A percentile compares a stretch with the other conserved stretches of the same genome.
These are phyloP conservation scores for Apostichopus leukothele DNA, from an alignment of 53 echinoderm and acorn worm species.

Conservation along the genomic window DNA sequence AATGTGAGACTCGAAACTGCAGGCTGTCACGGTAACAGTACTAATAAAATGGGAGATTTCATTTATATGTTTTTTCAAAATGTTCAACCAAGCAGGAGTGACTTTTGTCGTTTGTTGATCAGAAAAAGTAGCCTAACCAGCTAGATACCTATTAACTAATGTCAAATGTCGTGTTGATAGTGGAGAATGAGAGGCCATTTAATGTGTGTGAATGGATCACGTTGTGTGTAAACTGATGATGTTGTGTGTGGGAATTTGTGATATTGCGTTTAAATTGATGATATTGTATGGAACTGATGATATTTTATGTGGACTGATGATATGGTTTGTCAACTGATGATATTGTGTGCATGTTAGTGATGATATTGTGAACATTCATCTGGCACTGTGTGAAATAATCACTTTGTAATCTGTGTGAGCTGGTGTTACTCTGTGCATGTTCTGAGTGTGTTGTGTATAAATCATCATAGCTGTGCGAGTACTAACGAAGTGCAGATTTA, in stretches of 20 bases:
- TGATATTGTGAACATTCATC: too few relatives aligned
- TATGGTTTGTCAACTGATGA: too few relatives aligned
- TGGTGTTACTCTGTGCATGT: background rate
- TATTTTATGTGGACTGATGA: too few relatives aligned
- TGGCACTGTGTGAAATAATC: too few relatives aligned
- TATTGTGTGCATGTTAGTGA: too few relatives aligned
- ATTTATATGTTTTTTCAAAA: background rate
- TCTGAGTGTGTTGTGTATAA: background rate
- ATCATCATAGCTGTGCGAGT: background rate
- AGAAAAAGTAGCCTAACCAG: slow-evolving; percentile 31
- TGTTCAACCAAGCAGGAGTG: background rate
- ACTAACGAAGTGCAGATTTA: background rate
- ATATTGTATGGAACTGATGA: too few relatives aligned
- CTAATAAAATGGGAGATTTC: background rate
- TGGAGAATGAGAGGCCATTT: background rate
- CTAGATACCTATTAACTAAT: slow-evolving; percentile 19
- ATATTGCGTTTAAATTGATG: too few relatives aligned
- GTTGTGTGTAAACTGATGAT: too few relatives aligned
- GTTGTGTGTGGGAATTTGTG: too few relatives aligned
- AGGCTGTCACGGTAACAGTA: too few relatives aligned
- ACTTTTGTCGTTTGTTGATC: slow-evolving; percentile 37
- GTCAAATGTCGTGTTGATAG: background rate
- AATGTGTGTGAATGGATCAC: background rate
- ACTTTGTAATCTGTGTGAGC: background rate
- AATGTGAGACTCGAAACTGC: too few relatives aligned